Evolutionary conservation across 2,113 vertebrate species (phyloP), one percentile per base, ranked within the genome.

Genomic region (Ailuropoda melanoleuca): DNA sequence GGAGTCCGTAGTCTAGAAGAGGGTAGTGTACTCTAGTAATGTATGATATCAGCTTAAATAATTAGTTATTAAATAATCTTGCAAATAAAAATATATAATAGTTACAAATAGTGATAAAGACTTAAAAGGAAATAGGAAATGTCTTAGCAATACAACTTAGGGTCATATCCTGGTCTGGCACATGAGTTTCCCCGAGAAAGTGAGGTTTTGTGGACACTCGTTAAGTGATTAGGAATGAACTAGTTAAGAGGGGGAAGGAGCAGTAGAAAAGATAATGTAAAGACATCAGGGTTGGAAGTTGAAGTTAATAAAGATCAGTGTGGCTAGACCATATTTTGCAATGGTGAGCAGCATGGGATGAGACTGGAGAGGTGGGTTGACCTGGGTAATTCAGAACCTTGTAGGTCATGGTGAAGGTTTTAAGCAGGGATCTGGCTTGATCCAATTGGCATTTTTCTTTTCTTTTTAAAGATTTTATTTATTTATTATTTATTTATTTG

Each of bases 141-240:
- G 34, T 88, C 62, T 77, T 58, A 88, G 37, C 58, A 70, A 46
- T 60, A 78, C 19, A 96, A 88, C n/a, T 46, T 83, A 23, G 64
- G 10, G 9, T 68, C 18, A 58, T 13, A 87, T 4, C 6, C 23
- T 58, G 46, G 10, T n/a, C 23, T 95, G 31, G 9, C 12, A 58
- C 18, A 8, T n/a, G 37, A 29, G 6, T 48, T 83, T 90, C 39
- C 55, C n/a, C 6, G 55, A 66, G 48, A 26, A 58, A 64, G 26
- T 37, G 12, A 93, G 60, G 21, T 90, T 87, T 50, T 34, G 11
- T 46, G 85, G 34, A 50, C 50, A 29, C 58, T 74, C 74, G 14
- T 80, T 37, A 77, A 60, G 10, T 90, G 4, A 55, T 55, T 46
- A 81, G 17, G 50, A 46, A 24, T 56, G 19, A n/a, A 50, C 31